phyloP scores from a whole-genome alignment of 2,888 invertebrate species.

The Polylopha cassiicola region DNA sequence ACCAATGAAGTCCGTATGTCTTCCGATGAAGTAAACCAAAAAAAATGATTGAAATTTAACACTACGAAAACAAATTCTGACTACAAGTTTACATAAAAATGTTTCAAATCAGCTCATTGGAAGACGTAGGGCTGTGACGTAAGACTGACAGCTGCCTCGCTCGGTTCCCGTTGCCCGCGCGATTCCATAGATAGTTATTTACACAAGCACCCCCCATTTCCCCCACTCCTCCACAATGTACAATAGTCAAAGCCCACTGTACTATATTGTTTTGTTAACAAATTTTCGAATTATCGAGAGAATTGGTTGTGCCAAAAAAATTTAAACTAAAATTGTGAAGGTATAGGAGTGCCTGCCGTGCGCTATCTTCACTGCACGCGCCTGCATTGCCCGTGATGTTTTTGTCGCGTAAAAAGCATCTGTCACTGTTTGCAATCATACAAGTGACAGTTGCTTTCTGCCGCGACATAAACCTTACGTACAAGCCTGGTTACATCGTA shows the following conservation, averaged over 20 bases:
- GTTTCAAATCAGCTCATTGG: slow-evolving; percentile 7
- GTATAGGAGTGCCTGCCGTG: too few species aligned
- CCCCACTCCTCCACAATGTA: slow-evolving; percentile 67
- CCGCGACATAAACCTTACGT: too few species aligned
- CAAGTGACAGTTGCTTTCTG: too few species aligned
- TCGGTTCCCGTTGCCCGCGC: slow-evolving; percentile 45
- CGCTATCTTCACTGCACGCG: too few species aligned
- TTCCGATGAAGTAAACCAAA: not conserved
- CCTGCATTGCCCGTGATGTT: too few species aligned
- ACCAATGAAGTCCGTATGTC: too few species aligned
- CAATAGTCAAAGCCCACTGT: slow-evolving; percentile 55
- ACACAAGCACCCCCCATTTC: slow-evolving; percentile 43
- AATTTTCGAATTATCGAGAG: too few species aligned
- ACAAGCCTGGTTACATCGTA: too few species aligned
- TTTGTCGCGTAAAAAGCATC: too few species aligned
- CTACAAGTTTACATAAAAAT: not conserved
- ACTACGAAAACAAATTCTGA: not conserved
- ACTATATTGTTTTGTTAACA: slow-evolving; percentile 39
- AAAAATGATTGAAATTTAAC: not conserved
- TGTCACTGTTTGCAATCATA: too few species aligned
- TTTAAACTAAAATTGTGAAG: not conserved
- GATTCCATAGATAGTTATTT: slow-evolving; percentile 59
- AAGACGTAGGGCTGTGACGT: slow-evolving; percentile 34
- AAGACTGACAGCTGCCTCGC: slow-evolving; percentile 61
- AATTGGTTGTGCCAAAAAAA: too few species aligned